These are phyloP conservation scores for Pteria penguin DNA, from an alignment of 2,888 invertebrate genomes.

Conservation along the genomic window DNA sequence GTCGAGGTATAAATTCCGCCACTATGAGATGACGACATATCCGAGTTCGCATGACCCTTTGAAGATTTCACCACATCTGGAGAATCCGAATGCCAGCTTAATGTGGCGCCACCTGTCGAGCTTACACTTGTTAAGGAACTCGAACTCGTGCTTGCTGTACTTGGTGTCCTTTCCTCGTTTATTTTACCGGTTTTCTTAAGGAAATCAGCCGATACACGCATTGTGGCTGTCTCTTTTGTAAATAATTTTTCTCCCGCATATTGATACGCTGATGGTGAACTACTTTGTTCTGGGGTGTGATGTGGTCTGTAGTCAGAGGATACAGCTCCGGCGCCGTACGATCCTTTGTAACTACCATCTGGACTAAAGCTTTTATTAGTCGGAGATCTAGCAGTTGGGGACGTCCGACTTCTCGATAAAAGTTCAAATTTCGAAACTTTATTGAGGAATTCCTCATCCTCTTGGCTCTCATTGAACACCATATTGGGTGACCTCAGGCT, in stretches of 20 bases:
- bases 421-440: constrained; percentile 88
- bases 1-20: neutral
- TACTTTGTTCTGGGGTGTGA: constrained; percentile 23
- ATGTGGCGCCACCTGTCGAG: constrained; percentile 51
- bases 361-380: constrained; percentile 42
- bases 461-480: constrained; percentile 62
- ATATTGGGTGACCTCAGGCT: constrained; percentile 24
- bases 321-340: constrained; percentile 26
- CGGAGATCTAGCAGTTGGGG: constrained; percentile 58
- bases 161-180: constrained; percentile 51
- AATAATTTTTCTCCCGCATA: constrained; percentile 75
- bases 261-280: constrained; percentile 37
- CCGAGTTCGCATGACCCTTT: constrained; percentile 5
- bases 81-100: constrained; percentile 60
- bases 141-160: constrained; percentile 67
- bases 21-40: constrained; percentile 18
- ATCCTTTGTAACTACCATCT: constrained; percentile 38
- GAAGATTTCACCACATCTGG: constrained; percentile 34
- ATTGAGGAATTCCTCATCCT: constrained; percentile 84
- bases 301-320: constrained; percentile 38
- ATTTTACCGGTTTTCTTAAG: constrained; percentile 42
- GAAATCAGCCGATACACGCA: constrained; percentile 70
- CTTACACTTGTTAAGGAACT: constrained; percentile 75
- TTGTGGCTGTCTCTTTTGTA: constrained; percentile 74
- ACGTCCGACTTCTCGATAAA: constrained; percentile 65